Evolutionary conservation across 2,113 vertebrate genomes (phyloP), one percentile per base, ranked within the genome.

Genomic region (Carassius auratus): DNA sequence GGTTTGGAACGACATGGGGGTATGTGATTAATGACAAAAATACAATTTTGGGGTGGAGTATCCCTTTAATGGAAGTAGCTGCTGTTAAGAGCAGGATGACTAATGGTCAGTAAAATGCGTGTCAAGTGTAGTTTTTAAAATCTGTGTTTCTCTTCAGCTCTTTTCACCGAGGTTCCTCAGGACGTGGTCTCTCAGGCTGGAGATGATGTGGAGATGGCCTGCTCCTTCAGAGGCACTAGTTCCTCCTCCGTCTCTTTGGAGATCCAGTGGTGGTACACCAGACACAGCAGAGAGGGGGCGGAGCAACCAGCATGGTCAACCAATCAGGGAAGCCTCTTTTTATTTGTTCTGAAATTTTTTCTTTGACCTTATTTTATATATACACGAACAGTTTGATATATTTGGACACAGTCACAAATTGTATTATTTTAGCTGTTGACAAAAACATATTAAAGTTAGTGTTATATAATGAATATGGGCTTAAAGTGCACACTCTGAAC

Each of bases 191-290:
- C 96, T 0, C 95, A 94, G 88, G 95, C 95, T 0, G 97, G 97
- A 0, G 95, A 97, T 91, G 97, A 99, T 21, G 97, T 99, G 91
- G 97, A 99, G 94, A 97, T 99, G 97, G 97, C 97, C 2, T 99
- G 97, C n/a, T 98, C 97, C 84, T 99, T 99, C 94, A 95, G 96
- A 0, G 98, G 98, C 83, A 95, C 94, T 0, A 96, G 97, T 59
- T 96, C 97, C 81, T 96, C 96, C 0, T 97, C 97, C 87, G 96
- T 96, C 92, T 97, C 97, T 3, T 94, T 99, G 14, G 98, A 99
- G 94, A 99, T 99, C 90, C 98, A 99, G 95, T 99, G 98, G 97
- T 99, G 98, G 98, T 99, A 97, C 80, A 93, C 97, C 85, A 96
- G 96, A 85, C 94, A 95, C 91, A 95, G 93, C 91, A 92, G 85